Evolutionary conservation across 2,888 invertebrate species (phyloP).

Genomic region (Dyspetes luteomarginatus): DNA sequence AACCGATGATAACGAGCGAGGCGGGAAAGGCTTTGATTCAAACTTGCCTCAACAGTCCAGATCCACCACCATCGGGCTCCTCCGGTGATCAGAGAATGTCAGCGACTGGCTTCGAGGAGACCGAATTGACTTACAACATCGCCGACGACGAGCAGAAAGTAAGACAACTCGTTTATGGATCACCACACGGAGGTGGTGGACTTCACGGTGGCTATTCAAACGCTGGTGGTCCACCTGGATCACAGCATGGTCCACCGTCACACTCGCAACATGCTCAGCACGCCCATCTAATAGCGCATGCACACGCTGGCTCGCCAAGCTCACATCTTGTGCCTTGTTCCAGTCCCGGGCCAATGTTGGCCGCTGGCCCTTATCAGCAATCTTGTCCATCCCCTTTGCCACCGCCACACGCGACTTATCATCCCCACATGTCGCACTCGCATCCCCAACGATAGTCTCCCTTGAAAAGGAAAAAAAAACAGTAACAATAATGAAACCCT

Average conservation of each 20-base stretch:
- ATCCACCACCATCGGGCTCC: slow-evolving; percentile 89
- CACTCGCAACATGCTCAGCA: slow-evolving; percentile 86
- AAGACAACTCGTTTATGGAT: slow-evolving; percentile 96
- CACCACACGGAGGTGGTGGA: slow-evolving; percentile 88
- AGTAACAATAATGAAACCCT: too few species aligned
- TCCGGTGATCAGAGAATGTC: slow-evolving; percentile 97
- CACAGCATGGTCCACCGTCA: slow-evolving; percentile 84
- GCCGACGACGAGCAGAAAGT: slow-evolving; percentile 98
- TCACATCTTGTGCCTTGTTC: slow-evolving; percentile 86
- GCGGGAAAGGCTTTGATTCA: slow-evolving; percentile 99
- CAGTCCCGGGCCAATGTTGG: slow-evolving; percentile 90
- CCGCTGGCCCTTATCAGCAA: slow-evolving; percentile 85
- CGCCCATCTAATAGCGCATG: slow-evolving; percentile 87
- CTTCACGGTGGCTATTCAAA: slow-evolving; percentile 81
- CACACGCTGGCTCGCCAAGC: slow-evolving; percentile 85
- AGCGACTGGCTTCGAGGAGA: slow-evolving; percentile 99
- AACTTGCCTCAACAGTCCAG: slow-evolving; percentile 98
- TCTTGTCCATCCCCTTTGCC: slow-evolving; percentile 91
- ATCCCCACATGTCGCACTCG: slow-evolving; percentile 89
- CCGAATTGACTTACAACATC: slow-evolving; percentile 98
- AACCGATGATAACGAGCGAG: slow-evolving; percentile 99
- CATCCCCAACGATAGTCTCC: slow-evolving; percentile 92
- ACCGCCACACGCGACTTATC: slow-evolving; percentile 85
- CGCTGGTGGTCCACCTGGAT: slow-evolving; percentile 79
- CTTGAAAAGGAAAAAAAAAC: not conserved